Percentiles rank a stretch among this genome's conserved stretches.
phyloP scores from a whole-genome alignment of 2,113 vertebrate species.

The Actenoides hombroni region DNA sequence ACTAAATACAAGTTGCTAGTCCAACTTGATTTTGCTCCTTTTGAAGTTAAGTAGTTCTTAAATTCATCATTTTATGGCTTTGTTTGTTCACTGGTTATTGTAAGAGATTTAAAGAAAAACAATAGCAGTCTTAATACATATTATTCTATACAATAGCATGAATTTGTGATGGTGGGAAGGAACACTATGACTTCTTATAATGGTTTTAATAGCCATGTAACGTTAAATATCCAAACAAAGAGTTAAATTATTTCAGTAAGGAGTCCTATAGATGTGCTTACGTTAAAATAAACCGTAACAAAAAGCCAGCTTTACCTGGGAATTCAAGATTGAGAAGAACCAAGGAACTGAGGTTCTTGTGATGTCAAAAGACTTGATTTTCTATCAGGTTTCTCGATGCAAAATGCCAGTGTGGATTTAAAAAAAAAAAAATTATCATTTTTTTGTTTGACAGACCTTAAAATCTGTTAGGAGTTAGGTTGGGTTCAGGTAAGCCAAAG shows the following conservation, averaged over 20 bases:
- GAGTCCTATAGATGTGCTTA: not conserved
- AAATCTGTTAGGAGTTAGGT: not conserved
- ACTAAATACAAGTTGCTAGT: not conserved
- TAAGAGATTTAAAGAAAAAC: not conserved
- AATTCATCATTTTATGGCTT: not conserved
- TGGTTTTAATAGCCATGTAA: not conserved
- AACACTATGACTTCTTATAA: not conserved
- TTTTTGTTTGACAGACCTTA: not conserved
- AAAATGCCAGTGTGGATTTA: not conserved
- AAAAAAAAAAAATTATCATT: no score
- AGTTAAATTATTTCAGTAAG: not conserved
- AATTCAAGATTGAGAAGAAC: not conserved
- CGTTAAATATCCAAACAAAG: not conserved
- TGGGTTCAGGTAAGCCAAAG: not conserved
- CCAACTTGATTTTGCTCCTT: not conserved
- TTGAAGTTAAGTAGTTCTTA: not conserved
- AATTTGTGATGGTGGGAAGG: not conserved
- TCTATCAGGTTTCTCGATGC: accelerated
- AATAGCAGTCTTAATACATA: not conserved
- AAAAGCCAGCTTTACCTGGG: not conserved
- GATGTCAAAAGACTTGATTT: not conserved
- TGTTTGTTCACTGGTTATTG: not conserved
- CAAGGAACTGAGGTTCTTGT: not conserved
- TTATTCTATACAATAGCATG: not conserved
- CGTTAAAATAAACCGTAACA: not conserved